Conservation (phyloP, 92 coral and sea anemone species). For the Heliopora coerulea region DNA sequence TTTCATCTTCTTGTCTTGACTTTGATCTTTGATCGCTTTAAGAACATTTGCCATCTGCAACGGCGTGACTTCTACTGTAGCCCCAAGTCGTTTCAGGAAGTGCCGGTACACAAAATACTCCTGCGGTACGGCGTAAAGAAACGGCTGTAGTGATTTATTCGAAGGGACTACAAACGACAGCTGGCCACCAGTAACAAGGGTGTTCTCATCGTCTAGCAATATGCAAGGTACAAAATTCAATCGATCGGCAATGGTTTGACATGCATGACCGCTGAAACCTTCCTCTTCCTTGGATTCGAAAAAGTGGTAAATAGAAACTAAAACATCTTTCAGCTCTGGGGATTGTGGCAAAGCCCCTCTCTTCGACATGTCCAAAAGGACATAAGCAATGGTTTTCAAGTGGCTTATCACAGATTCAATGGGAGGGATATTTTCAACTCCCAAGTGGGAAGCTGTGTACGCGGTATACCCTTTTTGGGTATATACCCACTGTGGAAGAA, state of each 20-base stretch:
- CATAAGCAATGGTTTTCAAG: constrained; percentile 61
- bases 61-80: constrained; percentile 80
- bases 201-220: constrained; percentile 84
- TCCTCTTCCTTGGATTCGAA: constrained; percentile 61
- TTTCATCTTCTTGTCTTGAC: constrained; percentile 71
- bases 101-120: constrained; percentile 85
- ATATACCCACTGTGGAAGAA: constrained; percentile 91
- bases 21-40: constrained; percentile 76
- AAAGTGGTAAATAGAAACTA: constrained; percentile 68
- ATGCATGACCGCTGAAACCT: constrained; percentile 66
- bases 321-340: constrained; percentile 81
- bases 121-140: constrained; percentile 82
- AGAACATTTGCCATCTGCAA: constrained; percentile 79
- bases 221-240: constrained; percentile 72
- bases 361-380: constrained; percentile 33
- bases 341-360: constrained; percentile 75
- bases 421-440: constrained; percentile 67
- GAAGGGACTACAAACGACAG: neutral
- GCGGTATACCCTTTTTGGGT: constrained; percentile 63
- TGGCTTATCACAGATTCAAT: constrained; percentile 84
- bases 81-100: constrained; percentile 87
- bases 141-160: constrained; percentile 61
- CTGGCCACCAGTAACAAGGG: constrained; percentile 6
- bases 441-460: constrained; percentile 54
- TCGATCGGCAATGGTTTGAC: constrained; percentile 71